Evolutionary conservation across 2,113 vertebrate species (phyloP).

Genomic region (Percopsis transmontana): DNA sequence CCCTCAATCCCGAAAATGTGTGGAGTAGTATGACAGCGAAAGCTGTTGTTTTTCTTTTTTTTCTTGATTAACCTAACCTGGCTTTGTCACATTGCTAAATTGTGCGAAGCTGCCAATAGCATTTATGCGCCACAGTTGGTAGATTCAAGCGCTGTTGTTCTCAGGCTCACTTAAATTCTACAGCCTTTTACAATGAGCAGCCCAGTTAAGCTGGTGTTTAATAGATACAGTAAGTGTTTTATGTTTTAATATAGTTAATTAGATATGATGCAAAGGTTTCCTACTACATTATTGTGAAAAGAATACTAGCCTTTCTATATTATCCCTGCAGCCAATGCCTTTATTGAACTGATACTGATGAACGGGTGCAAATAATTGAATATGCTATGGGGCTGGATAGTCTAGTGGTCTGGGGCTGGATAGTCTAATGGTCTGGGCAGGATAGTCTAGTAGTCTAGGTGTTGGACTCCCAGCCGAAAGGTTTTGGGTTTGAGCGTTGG

Average conservation of each 20-base stretch:
- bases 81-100: conserved; percentile 46
- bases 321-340: too few species aligned
- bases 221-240: background rate
- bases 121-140: conserved; percentile 43
- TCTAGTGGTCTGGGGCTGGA: too few species aligned
- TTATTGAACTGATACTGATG: too few species aligned
- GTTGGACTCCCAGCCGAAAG: too few species aligned
- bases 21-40: background rate
- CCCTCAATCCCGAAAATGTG: background rate
- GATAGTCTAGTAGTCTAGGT: too few species aligned
- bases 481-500: too few species aligned
- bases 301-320: too few species aligned
- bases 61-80: conserved; percentile 31
- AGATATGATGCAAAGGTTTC: background rate
- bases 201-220: background rate
- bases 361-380: too few species aligned
- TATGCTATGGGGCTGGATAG: too few species aligned
- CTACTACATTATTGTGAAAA: background rate
- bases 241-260: conserved; percentile 10
- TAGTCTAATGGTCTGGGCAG: too few species aligned
- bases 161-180: conserved; percentile 29
- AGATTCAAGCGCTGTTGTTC: conserved; percentile 36
- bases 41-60: conserved; percentile 18
- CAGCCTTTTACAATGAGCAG: background rate
- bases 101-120: conserved; percentile 41